Conservation (phyloP, 2,888 invertebrate genomes). For the Phlogophora meticulosa region DNA sequence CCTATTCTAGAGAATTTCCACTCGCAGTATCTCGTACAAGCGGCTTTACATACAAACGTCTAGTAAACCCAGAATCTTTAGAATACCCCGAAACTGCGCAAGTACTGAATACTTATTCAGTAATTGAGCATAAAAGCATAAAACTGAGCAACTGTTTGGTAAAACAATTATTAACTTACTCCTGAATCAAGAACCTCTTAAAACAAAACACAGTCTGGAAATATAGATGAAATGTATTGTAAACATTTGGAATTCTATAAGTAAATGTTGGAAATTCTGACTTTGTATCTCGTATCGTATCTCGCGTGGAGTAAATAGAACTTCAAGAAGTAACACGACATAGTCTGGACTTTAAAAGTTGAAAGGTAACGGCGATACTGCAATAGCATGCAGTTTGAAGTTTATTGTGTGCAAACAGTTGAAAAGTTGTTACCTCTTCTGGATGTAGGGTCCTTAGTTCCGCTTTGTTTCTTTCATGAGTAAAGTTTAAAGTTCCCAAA, state of each 20-base stretch:
- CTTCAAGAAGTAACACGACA: constrained; percentile 35
- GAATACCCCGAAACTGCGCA: background rate
- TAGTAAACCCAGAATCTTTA: background rate
- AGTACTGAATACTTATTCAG: background rate
- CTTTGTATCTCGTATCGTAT: constrained; percentile 44
- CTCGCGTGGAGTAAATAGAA: constrained; percentile 42
- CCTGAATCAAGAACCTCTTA: constrained; percentile 30
- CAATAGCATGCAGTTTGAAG: constrained; percentile 44
- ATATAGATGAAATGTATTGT: constrained; percentile 37
- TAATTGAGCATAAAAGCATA: constrained; percentile 31
- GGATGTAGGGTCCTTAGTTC: background rate
- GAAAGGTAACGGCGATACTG: constrained; percentile 36
- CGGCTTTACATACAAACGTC: constrained; percentile 1
- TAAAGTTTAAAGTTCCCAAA: background rate
- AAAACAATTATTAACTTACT: constrained; percentile 22
- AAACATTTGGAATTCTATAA: constrained; percentile 44
- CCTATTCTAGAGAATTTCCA: constrained; percentile 1
- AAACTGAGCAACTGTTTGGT: constrained; percentile 18
- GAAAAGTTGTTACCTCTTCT: constrained; percentile 17
- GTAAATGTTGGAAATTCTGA: constrained; percentile 24
- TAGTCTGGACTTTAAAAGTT: constrained; percentile 30
- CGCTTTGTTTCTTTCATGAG: background rate
- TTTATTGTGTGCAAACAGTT: constrained; percentile 31
- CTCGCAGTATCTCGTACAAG: constrained; percentile 6
- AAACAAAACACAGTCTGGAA: constrained; percentile 21